These are phyloP conservation scores for Falco columbarius DNA, from an alignment of 2,797 vertebrate species.

Conservation along the genomic window DNA sequence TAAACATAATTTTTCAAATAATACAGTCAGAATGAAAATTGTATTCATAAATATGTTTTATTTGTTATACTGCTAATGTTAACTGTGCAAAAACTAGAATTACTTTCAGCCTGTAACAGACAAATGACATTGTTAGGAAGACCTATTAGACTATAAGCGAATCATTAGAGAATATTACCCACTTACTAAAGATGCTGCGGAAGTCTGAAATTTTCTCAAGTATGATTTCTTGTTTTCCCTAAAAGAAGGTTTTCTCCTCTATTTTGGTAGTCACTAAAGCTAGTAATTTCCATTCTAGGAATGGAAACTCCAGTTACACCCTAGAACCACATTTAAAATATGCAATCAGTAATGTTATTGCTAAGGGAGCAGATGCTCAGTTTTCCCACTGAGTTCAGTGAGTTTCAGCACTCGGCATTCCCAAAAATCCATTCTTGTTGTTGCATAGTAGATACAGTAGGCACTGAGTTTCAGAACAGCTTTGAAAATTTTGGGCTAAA, in stretches of 20 bases:
- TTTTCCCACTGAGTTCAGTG: neutral
- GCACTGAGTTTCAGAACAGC: neutral
- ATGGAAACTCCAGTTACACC: neutral
- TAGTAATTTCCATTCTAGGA: neutral
- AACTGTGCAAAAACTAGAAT: neutral
- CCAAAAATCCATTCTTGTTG: neutral
- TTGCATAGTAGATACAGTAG: neutral
- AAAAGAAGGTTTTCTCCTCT: neutral
- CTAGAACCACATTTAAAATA: neutral
- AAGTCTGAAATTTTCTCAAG: neutral
- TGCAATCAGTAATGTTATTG: neutral
- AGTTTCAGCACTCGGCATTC: neutral
- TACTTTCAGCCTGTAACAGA: neutral
- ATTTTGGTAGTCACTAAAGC: neutral
- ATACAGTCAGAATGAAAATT: neutral
- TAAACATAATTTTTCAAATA: neutral
- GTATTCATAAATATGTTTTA: neutral
- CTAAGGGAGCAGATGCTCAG: neutral
- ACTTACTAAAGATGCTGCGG: neutral
- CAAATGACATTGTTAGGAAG: neutral
- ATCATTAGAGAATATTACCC: neutral
- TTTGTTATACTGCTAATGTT: neutral
- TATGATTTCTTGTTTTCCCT: neutral
- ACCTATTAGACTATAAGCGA: neutral
- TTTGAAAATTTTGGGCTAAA: neutral